Evolutionary conservation across 2,888 invertebrate genomes (phyloP), one percentile per base, ranked within the genome.

Genomic region (Amphipyra berbera): DNA sequence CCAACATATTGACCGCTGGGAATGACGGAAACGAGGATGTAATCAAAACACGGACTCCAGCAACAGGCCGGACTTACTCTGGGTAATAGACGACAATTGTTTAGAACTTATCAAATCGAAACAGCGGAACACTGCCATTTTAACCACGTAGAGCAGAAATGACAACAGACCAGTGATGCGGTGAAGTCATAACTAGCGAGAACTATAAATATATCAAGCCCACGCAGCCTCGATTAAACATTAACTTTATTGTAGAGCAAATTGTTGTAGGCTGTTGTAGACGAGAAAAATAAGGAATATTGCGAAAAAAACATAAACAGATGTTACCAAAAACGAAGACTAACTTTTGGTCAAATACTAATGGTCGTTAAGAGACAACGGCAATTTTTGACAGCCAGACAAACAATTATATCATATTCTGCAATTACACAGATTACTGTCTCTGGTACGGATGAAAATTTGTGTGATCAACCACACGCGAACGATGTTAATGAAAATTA

Each of bases 161-260:
- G 83, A 85, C 85, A 86, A 85, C 83, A 82, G 74, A 82, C 76
- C 79, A 78, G 76, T 79, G 79, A 79, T 76, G 73, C 82, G 90
- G 91, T 94, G 93, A 94, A 90, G 92, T 93, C 94, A 93, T 91
- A 90, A 82, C 84, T 83, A 83, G 86, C 83, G 87, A 85, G 88
- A 85, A 82, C 88, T 88, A 90, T 89, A 92, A 92, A 91, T 91
- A 91, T 78, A 89, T 78, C 65, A 78, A 79, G 65, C 93, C 92
- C 88, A 93, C 93, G 84, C 90, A 86, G 79, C 81, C 81, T 83
- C 82, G 71, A 79, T 75, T 75, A 80, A 79, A 83, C 77, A 87
- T 85, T 85, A 84, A 83, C 83, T 85, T 88, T 85, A 88, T 84
- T 78, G 80, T 79, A 78, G 72, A 64, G 68, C 82, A 81, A 72